Evolutionary conservation across 2,797 vertebrate species (phyloP).

Genomic region (Myoxocephalus aenaeus): DNA sequence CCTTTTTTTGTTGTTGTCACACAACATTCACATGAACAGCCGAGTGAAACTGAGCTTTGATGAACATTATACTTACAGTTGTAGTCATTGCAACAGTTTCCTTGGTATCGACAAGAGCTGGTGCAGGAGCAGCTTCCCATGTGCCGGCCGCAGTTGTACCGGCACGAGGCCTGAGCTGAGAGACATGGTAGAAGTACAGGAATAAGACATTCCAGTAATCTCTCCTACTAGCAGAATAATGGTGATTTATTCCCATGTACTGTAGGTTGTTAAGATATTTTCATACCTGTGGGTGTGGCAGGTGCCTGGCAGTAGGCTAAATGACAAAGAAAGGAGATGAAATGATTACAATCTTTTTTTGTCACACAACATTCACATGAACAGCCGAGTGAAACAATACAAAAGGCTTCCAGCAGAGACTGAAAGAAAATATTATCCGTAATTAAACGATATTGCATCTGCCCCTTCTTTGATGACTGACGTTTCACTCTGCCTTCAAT

Average conservation of each 20-base stretch:
- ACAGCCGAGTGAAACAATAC: no score
- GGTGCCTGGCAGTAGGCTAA: conserved; percentile 20
- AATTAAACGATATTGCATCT: no score
- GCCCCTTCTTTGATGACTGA: no score
- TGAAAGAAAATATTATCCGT: no score
- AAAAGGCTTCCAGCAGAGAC: no score
- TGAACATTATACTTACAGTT: conserved; percentile 39
- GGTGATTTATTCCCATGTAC: background rate
- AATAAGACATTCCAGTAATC: background rate
- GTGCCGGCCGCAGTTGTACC: conserved; percentile 38
- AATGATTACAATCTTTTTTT: background rate
- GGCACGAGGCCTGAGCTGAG: conserved; percentile 46
- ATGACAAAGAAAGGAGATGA: conserved; percentile 2
- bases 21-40: no score
- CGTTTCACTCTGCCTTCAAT: no score
- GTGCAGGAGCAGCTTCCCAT: conserved; percentile 72
- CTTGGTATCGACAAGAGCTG: conserved; percentile 59
- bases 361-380: no score
- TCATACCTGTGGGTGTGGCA: conserved; percentile 10
- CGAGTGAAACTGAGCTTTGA: no score
- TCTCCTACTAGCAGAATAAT: background rate
- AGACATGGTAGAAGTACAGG: background rate
- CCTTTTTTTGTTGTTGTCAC: no score
- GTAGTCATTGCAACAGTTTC: conserved; percentile 75
- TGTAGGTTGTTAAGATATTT: background rate